Percentiles rank a stretch among this genome's conserved stretches.
Evolutionary conservation across 2,888 invertebrate genomes (phyloP).

Genomic region (Epinotia brunnichana): DNA sequence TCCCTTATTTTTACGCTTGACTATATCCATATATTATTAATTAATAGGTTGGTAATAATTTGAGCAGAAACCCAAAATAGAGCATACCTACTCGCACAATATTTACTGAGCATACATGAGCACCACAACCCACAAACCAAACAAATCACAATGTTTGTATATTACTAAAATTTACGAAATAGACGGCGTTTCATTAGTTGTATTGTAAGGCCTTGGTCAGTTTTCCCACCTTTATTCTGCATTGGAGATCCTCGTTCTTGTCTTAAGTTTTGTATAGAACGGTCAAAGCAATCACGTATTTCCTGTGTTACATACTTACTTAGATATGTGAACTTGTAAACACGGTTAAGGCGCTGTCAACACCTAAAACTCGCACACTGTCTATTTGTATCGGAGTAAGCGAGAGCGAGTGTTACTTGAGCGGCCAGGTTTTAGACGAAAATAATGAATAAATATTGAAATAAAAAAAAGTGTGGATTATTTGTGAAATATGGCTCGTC

Average conservation of each 20-base stretch:
- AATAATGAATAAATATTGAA: too few species aligned
- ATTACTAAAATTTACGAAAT: conserved; percentile 14
- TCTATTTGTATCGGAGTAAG: too few species aligned
- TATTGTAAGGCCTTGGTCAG: conserved; percentile 10
- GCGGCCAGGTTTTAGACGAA: too few species aligned
- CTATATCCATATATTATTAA: too few species aligned
- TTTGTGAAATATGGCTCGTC: too few species aligned
- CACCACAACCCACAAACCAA: conserved; percentile 8
- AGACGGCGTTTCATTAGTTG: neutral
- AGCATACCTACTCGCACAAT: neutral
- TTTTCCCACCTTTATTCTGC: conserved; percentile 15
- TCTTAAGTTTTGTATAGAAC: neutral
- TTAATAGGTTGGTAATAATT: neutral
- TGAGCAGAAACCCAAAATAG: conserved; percentile 2
- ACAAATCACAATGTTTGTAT: conserved; percentile 7
- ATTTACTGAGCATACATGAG: conserved; percentile 19
- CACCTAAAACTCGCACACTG: too few species aligned
- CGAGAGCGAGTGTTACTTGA: too few species aligned
- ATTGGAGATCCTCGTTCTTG: conserved; percentile 2
- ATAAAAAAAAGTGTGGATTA: too few species aligned
- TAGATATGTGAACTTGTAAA: too few species aligned
- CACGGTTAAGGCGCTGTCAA: too few species aligned
- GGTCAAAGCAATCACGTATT: neutral
- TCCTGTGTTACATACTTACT: neutral
- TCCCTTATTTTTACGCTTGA: too few species aligned